Evolutionary conservation across 1,140 invertebrate genomes (phyloP).

Genomic region (Vanessa atalanta): DNA sequence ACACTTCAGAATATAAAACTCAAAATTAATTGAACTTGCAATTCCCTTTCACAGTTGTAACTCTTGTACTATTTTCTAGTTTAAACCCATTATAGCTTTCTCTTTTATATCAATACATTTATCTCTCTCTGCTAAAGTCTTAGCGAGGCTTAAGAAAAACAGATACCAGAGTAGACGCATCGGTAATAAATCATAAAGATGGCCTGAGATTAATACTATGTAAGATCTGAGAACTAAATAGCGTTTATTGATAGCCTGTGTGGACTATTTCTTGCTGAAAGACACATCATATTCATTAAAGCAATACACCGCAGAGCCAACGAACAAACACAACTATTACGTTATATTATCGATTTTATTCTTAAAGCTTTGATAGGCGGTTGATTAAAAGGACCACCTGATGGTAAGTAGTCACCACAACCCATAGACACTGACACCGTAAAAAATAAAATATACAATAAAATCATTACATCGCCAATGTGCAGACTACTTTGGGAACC

Average conservation of each 20-base stretch:
- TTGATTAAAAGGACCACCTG: too few species aligned
- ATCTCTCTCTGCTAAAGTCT: slow-evolving; percentile 13
- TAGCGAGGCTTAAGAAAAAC: slow-evolving; percentile 9
- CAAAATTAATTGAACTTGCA: background rate
- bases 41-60: slow-evolving; percentile 20
- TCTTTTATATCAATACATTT: slow-evolving; percentile 23
- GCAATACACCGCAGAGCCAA: background rate
- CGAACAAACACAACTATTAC: background rate
- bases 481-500: too few species aligned
- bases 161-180: slow-evolving; percentile 13
- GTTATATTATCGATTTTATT: too few species aligned
- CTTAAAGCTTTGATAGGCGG: too few species aligned
- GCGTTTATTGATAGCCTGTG: slow-evolving; percentile 1
- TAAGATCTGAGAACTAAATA: slow-evolving; percentile 9
- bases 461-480: too few species aligned
- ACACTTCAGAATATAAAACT: background rate
- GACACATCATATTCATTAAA: background rate
- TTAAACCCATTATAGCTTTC: slow-evolving; percentile 23
- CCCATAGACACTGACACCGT: too few species aligned
- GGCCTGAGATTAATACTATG: slow-evolving; percentile 5
- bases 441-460: too few species aligned
- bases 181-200: slow-evolving; percentile 16
- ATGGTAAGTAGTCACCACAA: too few species aligned
- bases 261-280: background rate
- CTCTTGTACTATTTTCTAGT: slow-evolving; percentile 20